Evolutionary conservation across 2,113 vertebrate genomes (phyloP).

Genomic region (Delphinus delphis): DNA sequence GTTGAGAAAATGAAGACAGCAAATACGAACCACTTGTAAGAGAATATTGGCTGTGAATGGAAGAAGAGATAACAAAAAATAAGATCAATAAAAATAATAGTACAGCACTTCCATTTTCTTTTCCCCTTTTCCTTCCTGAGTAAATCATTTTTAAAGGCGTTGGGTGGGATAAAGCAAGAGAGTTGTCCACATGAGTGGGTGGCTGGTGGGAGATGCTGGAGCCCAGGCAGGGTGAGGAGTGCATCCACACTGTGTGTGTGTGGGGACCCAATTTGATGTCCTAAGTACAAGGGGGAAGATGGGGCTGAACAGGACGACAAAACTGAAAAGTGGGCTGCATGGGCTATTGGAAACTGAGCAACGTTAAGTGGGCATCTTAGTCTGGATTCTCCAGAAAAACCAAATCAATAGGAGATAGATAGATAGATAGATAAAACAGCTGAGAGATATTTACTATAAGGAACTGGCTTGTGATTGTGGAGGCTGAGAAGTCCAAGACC

Average conservation of each 20-base stretch:
- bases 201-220: not conserved
- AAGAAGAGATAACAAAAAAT: not conserved
- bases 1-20: not conserved
- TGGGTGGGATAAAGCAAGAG: not conserved
- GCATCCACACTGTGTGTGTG: too few relatives aligned
- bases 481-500: not conserved
- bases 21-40: not conserved
- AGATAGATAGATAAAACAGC: not conserved
- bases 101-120: not conserved
- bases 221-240: not conserved
- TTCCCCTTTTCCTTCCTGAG: not conserved
- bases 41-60: not conserved
- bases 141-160: not conserved
- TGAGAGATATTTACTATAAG: not conserved
- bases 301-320: not conserved
- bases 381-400: not conserved
- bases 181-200: too few relatives aligned
- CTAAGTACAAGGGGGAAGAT: not conserved
- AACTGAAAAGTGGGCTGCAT: not conserved
- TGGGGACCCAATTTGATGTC: too few relatives aligned
- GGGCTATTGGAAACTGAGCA: not conserved
- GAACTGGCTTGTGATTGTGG: not conserved
- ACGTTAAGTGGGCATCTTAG: not conserved
- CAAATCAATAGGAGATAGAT: not conserved
- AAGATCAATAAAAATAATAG: not conserved